Evolutionary conservation across 2,888 invertebrate species (phyloP).

Genomic region (Parnassius apollo): DNA sequence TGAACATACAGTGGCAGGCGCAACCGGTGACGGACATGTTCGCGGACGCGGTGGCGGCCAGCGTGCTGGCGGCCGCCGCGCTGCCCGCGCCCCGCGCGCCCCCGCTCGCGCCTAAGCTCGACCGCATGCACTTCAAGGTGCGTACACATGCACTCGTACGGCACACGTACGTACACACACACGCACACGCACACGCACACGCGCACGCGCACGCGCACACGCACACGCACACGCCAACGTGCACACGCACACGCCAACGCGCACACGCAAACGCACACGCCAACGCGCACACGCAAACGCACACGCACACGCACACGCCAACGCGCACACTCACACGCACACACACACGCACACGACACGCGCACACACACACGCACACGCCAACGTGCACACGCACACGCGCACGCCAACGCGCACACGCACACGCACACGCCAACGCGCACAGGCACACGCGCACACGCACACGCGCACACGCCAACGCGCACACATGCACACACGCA

Average conservation of each 20-base stretch:
- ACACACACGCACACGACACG: too few species aligned
- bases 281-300: too few species aligned
- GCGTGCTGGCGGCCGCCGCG: conserved; percentile 88
- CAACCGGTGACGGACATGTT: conserved; percentile 98
- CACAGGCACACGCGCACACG: too few species aligned
- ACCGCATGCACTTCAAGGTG: conserved; percentile 94
- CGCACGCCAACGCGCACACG: too few species aligned
- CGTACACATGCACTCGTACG: background rate
- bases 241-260: background rate
- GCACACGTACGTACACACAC: conserved; percentile 34
- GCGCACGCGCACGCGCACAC: conserved; percentile 66
- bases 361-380: too few species aligned
- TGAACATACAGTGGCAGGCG: conserved; percentile 88
- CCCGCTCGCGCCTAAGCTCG: conserved; percentile 84
- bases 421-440: too few species aligned
- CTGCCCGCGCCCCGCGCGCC: conserved; percentile 51
- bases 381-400: too few species aligned
- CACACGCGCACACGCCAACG: too few species aligned
- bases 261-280: too few species aligned
- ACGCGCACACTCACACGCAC: too few species aligned
- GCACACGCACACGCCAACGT: background rate
- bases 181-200: conserved; percentile 77
- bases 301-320: too few species aligned
- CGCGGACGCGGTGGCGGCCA: conserved; percentile 96
- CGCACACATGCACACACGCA: too few species aligned